Conservation (phyloP, 2,888 invertebrate species). For the Mesorhabditis belari region DNA sequence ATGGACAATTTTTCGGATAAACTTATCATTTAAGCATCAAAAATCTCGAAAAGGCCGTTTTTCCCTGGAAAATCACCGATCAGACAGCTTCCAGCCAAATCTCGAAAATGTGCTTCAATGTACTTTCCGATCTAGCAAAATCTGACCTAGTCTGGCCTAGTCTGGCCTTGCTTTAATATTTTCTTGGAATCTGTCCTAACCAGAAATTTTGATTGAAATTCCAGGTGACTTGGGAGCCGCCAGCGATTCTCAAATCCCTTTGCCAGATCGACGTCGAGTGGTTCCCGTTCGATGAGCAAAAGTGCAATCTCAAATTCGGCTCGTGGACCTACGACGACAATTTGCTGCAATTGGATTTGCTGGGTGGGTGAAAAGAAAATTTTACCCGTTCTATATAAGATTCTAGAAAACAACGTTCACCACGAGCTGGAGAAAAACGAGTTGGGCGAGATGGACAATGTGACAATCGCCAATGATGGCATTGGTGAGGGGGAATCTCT, state of each 20-base stretch:
- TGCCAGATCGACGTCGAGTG: slow-evolving; percentile 57
- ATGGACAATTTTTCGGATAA: too few relatives aligned
- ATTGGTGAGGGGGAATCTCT: slow-evolving; percentile 14
- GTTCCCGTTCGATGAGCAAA: slow-evolving; percentile 51
- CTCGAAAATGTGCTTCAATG: too few relatives aligned
- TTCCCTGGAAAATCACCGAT: too few relatives aligned
- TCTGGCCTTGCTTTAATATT: too few relatives aligned
- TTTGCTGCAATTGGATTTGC: slow-evolving; percentile 4
- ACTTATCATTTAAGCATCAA: too few relatives aligned
- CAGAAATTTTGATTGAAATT: too few relatives aligned
- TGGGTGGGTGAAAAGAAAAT: not conserved
- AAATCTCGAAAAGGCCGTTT: too few relatives aligned
- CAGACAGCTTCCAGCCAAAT: too few relatives aligned
- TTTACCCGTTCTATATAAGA: too few relatives aligned
- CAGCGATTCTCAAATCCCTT: slow-evolving; percentile 87
- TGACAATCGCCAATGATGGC: slow-evolving; percentile 23
- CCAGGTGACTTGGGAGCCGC: slow-evolving; percentile 67
- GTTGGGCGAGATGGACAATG: slow-evolving; percentile 21
- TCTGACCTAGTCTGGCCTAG: too few relatives aligned
- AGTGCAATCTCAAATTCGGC: slow-evolving; percentile 47
- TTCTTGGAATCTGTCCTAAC: too few relatives aligned
- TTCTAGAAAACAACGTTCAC: slow-evolving; percentile 15
- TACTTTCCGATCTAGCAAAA: too few relatives aligned
- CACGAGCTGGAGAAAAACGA: slow-evolving; percentile 8
- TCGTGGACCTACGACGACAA: slow-evolving; percentile 49